A percentile compares a stretch with the other conserved stretches of the same genome.
These are phyloP conservation scores for Acipenser transmontanus DNA, from an alignment of 2,797 vertebrate genomes.

Conservation along the genomic window DNA sequence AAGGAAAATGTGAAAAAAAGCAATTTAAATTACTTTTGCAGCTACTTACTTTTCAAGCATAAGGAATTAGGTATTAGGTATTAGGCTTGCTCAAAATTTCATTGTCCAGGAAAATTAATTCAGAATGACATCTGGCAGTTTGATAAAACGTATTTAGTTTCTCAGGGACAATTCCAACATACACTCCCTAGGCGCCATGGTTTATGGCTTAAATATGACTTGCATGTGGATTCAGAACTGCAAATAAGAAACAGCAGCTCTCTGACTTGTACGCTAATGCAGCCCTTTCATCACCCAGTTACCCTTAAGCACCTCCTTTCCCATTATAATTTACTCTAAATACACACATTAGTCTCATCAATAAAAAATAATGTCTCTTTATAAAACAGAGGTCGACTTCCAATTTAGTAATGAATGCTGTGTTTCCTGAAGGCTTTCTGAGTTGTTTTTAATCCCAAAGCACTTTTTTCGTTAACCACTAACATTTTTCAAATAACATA, in stretches of 20 bases:
- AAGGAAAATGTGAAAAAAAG: no score
- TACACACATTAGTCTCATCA: constrained; percentile 90
- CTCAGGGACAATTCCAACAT: constrained; percentile 69
- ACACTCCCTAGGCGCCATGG: constrained; percentile 75
- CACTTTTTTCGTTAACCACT: constrained; percentile 14
- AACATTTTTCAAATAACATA: constrained; percentile 29
- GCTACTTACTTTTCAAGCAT: no score
- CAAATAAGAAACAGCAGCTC: constrained; percentile 91
- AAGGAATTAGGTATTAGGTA: not conserved
- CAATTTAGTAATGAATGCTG: constrained; percentile 49
- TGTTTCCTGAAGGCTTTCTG: constrained; percentile 32
- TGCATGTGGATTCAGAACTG: constrained; percentile 79
- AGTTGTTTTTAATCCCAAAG: constrained; percentile 41
- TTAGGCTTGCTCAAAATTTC: constrained; percentile 30
- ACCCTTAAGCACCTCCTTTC: constrained; percentile 83
- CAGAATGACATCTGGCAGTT: constrained; percentile 79
- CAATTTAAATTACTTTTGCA: no score
- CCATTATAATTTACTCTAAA: constrained; percentile 87
- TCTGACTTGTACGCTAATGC: constrained; percentile 75
- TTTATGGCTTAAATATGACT: constrained; percentile 83
- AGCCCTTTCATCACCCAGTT: constrained; percentile 88
- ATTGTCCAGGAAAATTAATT: constrained; percentile 49
- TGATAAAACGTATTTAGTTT: constrained; percentile 90
- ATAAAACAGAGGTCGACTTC: constrained; percentile 61
- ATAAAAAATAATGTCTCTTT: constrained; percentile 84